Evolutionary conservation across 2,888 invertebrate species (phyloP).

Genomic region (Scaptodrosophila latifasciaeformis): DNA sequence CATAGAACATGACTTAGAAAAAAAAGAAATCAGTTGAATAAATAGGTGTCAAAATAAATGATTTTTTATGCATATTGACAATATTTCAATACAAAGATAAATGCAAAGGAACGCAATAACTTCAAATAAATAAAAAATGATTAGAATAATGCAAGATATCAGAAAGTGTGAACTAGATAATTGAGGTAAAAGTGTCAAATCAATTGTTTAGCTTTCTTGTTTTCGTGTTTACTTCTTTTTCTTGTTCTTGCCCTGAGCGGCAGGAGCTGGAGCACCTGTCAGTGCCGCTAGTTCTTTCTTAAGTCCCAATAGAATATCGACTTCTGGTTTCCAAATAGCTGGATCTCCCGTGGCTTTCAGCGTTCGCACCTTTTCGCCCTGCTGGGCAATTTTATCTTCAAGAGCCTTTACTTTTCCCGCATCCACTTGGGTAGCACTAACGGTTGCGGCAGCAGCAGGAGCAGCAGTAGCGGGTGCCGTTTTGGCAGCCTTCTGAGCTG

Average conservation of each 20-base stretch:
- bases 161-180: conserved; percentile 15
- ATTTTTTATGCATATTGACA: conserved; percentile 23
- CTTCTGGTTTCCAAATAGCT: conserved; percentile 85
- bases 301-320: conserved; percentile 81
- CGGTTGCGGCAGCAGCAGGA: conserved; percentile 2
- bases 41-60: conserved; percentile 13
- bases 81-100: conserved; percentile 41
- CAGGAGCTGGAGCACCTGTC: conserved; percentile 55
- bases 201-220: conserved; percentile 48
- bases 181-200: conserved; percentile 27
- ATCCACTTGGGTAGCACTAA: conserved; percentile 11
- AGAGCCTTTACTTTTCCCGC: conserved; percentile 74
- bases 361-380: conserved; percentile 84
- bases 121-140: conserved; percentile 33
- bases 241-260: conserved; percentile 63
- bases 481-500: conserved; percentile 39
- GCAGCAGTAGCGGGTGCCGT: conserved; percentile 11
- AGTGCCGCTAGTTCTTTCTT: conserved; percentile 80
- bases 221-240: too few species aligned
- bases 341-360: conserved; percentile 86
- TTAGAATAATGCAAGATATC: conserved; percentile 32
- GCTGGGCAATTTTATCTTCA: conserved; percentile 79
- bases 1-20: too few species aligned
- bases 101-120: conserved; percentile 38
- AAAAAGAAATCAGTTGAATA: conserved; percentile 12